These are phyloP conservation scores for Asteroscopus sphinx DNA, from an alignment of 2,888 invertebrate species.

Conservation along the genomic window DNA sequence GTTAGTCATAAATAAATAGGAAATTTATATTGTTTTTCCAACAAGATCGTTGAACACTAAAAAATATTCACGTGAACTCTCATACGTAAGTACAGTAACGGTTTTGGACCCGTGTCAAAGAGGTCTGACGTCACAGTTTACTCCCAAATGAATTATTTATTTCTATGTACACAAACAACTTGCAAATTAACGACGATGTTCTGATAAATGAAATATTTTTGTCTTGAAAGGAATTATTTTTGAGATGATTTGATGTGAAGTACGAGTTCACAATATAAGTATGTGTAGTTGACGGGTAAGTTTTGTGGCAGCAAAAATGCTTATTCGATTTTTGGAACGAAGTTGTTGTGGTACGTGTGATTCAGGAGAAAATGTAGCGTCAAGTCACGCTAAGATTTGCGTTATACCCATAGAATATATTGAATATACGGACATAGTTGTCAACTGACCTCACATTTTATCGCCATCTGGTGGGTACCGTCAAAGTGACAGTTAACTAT, in stretches of 20 bases:
- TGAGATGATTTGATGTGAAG: conserved; percentile 8
- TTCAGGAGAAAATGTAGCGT: no score
- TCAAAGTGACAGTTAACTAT: no score
- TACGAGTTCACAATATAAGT: not conserved
- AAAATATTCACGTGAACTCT: conserved; percentile 4
- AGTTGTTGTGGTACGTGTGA: no score
- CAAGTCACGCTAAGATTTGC: no score
- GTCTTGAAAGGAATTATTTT: conserved; percentile 9
- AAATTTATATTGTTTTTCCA: conserved; percentile 2
- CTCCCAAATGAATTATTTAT: conserved; percentile 48
- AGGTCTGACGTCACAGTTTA: conserved; percentile 33
- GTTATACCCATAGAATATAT: no score
- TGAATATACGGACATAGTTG: no score
- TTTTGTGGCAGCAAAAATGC: no score
- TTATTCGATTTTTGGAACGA: no score
- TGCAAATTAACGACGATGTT: conserved; percentile 26
- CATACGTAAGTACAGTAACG: conserved; percentile 39
- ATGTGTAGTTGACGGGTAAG: no score
- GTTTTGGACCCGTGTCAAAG: conserved; percentile 45
- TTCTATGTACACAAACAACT: conserved; percentile 21
- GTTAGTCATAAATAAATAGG: not conserved
- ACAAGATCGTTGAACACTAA: not conserved
- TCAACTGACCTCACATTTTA: no score
- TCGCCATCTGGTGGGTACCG: no score
- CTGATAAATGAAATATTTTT: conserved; percentile 18